Percentiles rank a stretch among this genome's conserved stretches.
phyloP scores from a whole-genome alignment of 2,888 invertebrate species.

The Rhagonycha lutea region DNA sequence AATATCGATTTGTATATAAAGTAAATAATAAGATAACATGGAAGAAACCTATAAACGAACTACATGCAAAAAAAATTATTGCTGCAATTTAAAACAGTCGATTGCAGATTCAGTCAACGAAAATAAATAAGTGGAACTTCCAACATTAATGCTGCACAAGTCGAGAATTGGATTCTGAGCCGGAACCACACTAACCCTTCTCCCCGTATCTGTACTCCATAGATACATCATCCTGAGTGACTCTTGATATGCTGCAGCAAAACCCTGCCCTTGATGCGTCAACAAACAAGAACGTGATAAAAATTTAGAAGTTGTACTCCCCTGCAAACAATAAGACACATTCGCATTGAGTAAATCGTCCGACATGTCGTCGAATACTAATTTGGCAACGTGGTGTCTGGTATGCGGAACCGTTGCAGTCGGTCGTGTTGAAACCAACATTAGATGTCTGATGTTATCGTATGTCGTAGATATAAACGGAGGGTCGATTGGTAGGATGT shows the following conservation, averaged over 20 bases:
- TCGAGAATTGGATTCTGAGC: slow-evolving; percentile 71
- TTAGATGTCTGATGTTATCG: slow-evolving; percentile 65
- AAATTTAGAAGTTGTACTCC: slow-evolving; percentile 68
- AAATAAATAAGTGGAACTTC: not conserved
- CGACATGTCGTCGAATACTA: slow-evolving; percentile 53
- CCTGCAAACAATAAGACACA: slow-evolving; percentile 65
- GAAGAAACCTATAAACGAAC: too few relatives aligned
- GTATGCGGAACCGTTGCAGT: slow-evolving; percentile 59
- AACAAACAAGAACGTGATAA: slow-evolving; percentile 69
- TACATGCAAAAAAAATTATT: not conserved
- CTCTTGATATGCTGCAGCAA: slow-evolving; percentile 78
- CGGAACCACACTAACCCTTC: slow-evolving; percentile 61
- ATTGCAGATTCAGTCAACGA: not conserved
- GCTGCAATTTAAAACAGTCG: not conserved
- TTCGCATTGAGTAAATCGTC: slow-evolving; percentile 60
- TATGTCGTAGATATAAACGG: slow-evolving; percentile 77
- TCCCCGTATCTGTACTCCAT: slow-evolving; percentile 65
- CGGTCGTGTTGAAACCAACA: slow-evolving; percentile 74
- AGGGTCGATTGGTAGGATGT: slow-evolving; percentile 68
- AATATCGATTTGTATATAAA: too few relatives aligned
- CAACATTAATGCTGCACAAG: slow-evolving; percentile 61
- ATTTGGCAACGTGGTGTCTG: slow-evolving; percentile 60
- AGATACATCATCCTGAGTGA: slow-evolving; percentile 66
- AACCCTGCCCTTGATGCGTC: slow-evolving; percentile 60
- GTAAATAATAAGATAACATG: too few relatives aligned